phyloP scores from a whole-genome alignment of 2,113 vertebrate genomes.

The Arothron firmamentum region DNA sequence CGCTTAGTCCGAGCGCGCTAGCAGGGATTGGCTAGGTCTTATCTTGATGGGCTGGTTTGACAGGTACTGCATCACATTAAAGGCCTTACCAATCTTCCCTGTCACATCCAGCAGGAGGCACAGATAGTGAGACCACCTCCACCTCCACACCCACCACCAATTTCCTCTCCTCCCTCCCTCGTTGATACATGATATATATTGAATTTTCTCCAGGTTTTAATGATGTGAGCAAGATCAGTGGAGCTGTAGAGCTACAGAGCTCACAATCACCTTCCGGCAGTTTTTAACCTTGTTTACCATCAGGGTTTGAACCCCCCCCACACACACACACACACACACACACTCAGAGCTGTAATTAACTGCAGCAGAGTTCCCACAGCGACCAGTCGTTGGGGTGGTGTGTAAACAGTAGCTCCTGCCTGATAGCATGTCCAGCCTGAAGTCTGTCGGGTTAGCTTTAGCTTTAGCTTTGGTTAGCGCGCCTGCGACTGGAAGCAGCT shows the following conservation, averaged over 20 bases:
- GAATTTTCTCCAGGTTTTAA: slow-evolving; percentile 38
- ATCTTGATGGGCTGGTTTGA: slow-evolving; percentile 67
- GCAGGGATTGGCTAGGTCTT: slow-evolving; percentile 52
- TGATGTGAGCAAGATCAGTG: slow-evolving; percentile 11
- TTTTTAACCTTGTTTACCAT: too few relatives aligned
- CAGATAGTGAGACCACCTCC: slow-evolving; percentile 25
- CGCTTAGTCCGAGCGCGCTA: slow-evolving; percentile 29
- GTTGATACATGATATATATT: slow-evolving; percentile 19
- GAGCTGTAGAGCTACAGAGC: not conserved
- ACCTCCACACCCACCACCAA: not conserved
- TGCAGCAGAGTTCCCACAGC: too few relatives aligned
- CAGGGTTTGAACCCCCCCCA: too few relatives aligned
- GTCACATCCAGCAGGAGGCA: slow-evolving; percentile 59
- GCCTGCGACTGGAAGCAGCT: too few relatives aligned
- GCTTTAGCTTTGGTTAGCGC: too few relatives aligned
- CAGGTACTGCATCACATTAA: slow-evolving; percentile 75
- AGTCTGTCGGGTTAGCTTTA: too few relatives aligned
- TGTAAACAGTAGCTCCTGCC: too few relatives aligned
- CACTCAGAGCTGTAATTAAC: too few relatives aligned
- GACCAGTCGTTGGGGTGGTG: too few relatives aligned
- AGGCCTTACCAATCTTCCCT: slow-evolving; percentile 73
- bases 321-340: too few relatives aligned
- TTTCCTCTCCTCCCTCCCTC: slow-evolving; percentile 15
- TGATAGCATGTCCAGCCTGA: too few relatives aligned
- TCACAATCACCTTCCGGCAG: too few relatives aligned